Evolutionary conservation across 2,113 vertebrate species (phyloP), one percentile per base, ranked within the genome.

Genomic region (Dinomys branickii): DNA sequence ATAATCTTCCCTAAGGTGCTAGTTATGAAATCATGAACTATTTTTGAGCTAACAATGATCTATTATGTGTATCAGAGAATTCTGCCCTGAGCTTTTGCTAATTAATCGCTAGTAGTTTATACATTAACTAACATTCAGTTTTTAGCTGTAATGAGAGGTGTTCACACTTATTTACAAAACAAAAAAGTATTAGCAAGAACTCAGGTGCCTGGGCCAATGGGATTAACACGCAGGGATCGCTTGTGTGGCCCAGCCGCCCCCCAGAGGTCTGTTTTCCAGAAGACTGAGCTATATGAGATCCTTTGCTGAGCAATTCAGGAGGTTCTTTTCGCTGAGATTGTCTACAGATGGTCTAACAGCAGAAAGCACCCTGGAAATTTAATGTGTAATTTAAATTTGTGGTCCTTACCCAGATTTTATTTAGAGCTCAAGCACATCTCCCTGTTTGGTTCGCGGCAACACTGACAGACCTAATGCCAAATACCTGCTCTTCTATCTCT

Each of bases 331-430:
- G 35, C 52, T 83, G 85, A 93, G 56, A 90, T 3, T 30, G 61
- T 88, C 61, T 96, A 80, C 87, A 96, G 82, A 85, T 83, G 94
- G 88, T n/a, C 91, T 65, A 63, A 78, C 50, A 88, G 83, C 54
- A 80, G 91, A 95, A 81, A 91, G n/a, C 89, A 81, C 44, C 78
- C 91, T 89, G 73, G 85, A 50, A 78, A 92, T 91, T 90, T 95
- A 88, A 94, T 73, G 83, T 44, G 81, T 91, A n/a, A 86, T 91
- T 88, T 94, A 92, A 92, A 58, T 59, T 54, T 92, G 59, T 58
- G 33, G 90, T 82, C 71, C 58, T 92, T 85, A 85, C 56, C 47
- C 33, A 50, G 52, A 59, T 56, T 96, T 96, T 92, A 96, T 71
- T 92, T 78, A 90, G 81, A 91, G 47, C 7, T 67, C 41, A 58